Evolutionary conservation across 2,113 vertebrate genomes (phyloP).

Genomic region (Microtus richardsoni): DNA sequence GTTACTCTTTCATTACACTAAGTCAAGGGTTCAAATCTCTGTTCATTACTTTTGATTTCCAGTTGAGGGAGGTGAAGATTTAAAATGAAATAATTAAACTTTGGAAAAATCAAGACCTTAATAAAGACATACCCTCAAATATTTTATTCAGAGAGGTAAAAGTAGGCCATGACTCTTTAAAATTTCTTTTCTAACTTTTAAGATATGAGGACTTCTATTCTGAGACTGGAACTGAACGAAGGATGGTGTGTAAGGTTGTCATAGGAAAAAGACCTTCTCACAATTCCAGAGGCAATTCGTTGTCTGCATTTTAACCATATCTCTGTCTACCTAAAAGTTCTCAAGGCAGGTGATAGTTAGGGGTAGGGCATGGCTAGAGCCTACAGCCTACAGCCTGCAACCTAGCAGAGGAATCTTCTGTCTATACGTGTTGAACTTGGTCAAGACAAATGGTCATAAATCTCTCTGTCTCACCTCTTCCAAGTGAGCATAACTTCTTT

Average conservation of each 20-base stretch:
- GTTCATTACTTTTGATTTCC: conserved; percentile 1
- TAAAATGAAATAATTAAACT: conserved; percentile 56
- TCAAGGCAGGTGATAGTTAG: background rate
- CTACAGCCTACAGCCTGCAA: background rate
- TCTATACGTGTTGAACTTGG: background rate
- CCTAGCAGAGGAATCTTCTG: background rate
- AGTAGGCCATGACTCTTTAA: background rate
- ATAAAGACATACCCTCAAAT: background rate
- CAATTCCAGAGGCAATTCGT: background rate
- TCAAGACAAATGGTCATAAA: conserved; percentile 12
- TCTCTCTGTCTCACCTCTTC: background rate
- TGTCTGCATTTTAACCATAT: background rate
- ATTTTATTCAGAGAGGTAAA: conserved; percentile 48
- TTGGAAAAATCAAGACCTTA: conserved; percentile 47
- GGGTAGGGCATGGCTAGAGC: background rate
- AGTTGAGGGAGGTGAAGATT: conserved; percentile 15
- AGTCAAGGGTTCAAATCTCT: conserved; percentile 41
- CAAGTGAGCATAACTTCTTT: background rate
- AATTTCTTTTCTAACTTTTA: background rate
- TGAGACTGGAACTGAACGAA: background rate
- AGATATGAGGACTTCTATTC: conserved; percentile 7
- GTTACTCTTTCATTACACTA: conserved; percentile 53
- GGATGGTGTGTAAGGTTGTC: background rate
- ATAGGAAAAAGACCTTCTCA: background rate
- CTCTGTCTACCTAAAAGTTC: background rate